Evolutionary conservation across 2,888 invertebrate species (phyloP), one percentile per base, ranked within the genome.

Genomic region (Dynastes grantii): DNA sequence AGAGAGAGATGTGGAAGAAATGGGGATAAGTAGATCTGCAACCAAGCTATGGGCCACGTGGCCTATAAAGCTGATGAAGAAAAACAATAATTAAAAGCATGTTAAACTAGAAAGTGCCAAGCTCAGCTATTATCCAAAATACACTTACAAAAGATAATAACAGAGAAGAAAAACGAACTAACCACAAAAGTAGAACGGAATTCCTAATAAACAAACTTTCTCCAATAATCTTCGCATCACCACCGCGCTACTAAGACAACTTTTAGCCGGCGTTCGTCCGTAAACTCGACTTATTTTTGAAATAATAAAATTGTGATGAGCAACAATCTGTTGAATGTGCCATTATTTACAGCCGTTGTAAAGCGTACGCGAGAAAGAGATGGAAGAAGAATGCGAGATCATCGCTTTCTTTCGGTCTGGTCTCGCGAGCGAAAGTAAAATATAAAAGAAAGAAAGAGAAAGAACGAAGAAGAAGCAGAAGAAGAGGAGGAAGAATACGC

Each of bases 271-370:
- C 49, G 49, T 49, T 67, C 65, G 40, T 40, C 22, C 65, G 37
- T 29, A 67, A 73, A 40, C 73, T 40, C 55, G 73, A 73, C 73
- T 78, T 76, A 85, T 86, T 86, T 85, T 87, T 86, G 88, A 88
- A 88, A 88, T 87, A 88, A 88, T 87, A 88, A 88, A 88, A 88
- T 86, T 87, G 86, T 88, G 88, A 88, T 88, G 88, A 88, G 88
- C 87, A 85, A 87, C 88, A 88, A 88, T 88, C 88, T 88, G 88
- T 88, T 88, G 88, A 88, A 88, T 88, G 88, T 84, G 86, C 86
- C 87, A 87, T 88, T 88, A 88, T 88, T 88, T 88, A 88, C 73
- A 58, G 37, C 86, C 85, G 85, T 45, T 11, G 45, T 45, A 45
- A 5, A 37, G 32, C 32, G 45, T 45, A 45, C 8, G 45, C 45